Evolutionary conservation across 2,113 vertebrate genomes (phyloP).

Genomic region (Datnioides undecimradiatus): DNA sequence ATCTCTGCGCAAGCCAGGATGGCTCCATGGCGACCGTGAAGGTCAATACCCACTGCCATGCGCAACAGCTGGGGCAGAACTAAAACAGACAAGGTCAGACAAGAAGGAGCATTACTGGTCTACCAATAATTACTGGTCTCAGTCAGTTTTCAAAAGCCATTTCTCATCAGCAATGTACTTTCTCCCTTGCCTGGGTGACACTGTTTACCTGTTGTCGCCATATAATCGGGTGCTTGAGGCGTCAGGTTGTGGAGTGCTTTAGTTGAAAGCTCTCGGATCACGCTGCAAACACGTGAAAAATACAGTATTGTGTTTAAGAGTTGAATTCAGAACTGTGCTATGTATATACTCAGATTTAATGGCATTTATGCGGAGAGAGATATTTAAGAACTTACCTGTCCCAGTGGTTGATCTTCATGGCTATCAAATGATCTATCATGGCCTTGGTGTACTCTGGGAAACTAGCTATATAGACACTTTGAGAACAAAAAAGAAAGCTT

Average conservation of each 20-base stretch:
- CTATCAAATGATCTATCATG: slow-evolving; percentile 93
- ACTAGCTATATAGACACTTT: slow-evolving; percentile 90
- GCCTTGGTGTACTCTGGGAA: slow-evolving; percentile 93
- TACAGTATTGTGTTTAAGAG: background rate
- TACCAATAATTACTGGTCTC: background rate
- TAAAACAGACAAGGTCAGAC: slow-evolving; percentile 76
- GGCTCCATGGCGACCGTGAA: slow-evolving; percentile 93
- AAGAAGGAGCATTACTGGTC: background rate
- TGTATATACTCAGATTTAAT: background rate
- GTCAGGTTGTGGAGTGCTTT: slow-evolving; percentile 93
- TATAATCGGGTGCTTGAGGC: slow-evolving; percentile 87
- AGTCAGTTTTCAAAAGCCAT: background rate
- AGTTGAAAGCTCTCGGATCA: slow-evolving; percentile 89
- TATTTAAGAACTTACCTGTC: slow-evolving; percentile 84
- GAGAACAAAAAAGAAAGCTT: slow-evolving; percentile 24
- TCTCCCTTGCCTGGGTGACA: slow-evolving; percentile 35
- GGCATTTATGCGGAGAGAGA: background rate
- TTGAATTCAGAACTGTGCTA: background rate
- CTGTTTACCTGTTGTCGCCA: slow-evolving; percentile 87
- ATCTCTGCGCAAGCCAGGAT: slow-evolving; percentile 94
- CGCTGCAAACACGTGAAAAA: slow-evolving; percentile 74
- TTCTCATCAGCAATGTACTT: background rate
- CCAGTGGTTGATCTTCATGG: slow-evolving; percentile 95
- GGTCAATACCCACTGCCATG: slow-evolving; percentile 88
- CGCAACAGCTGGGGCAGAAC: slow-evolving; percentile 90